phyloP scores from a whole-genome alignment of 2,888 invertebrate species.

The Heliconius ethilla region DNA sequence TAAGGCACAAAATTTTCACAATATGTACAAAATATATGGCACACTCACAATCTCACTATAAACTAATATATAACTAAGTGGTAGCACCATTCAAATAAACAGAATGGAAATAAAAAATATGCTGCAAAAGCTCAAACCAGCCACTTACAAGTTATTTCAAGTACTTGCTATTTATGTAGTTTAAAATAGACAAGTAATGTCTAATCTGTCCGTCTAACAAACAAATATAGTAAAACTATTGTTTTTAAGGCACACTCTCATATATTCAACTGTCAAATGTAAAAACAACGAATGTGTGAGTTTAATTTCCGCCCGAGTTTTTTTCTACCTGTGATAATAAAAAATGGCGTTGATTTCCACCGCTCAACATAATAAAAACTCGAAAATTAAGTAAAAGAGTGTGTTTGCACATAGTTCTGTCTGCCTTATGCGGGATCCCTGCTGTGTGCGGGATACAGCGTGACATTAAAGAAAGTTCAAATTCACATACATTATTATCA shows the following conservation, averaged over 20 bases:
- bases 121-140: neutral
- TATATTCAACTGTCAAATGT: neutral
- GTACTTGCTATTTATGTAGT: neutral
- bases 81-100: constrained; percentile 42
- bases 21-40: constrained; percentile 46
- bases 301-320: neutral
- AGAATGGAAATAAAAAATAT: constrained; percentile 24
- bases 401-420: neutral
- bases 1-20: constrained; percentile 41
- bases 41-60: constrained; percentile 44
- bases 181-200: neutral
- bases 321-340: neutral
- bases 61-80: constrained; percentile 25
- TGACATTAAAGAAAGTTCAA: neutral
- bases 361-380: neutral
- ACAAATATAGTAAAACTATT: neutral
- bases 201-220: neutral
- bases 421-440: neutral
- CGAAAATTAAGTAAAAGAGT: neutral
- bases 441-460: too few species aligned
- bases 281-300: neutral
- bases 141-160: neutral
- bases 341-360: neutral
- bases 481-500: constrained; percentile 49
- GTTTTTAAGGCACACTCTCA: constrained; percentile 8